Evolutionary conservation across 1,140 invertebrate species (phyloP), one percentile per base, ranked within the genome.

Genomic region (Conus betulinus): DNA sequence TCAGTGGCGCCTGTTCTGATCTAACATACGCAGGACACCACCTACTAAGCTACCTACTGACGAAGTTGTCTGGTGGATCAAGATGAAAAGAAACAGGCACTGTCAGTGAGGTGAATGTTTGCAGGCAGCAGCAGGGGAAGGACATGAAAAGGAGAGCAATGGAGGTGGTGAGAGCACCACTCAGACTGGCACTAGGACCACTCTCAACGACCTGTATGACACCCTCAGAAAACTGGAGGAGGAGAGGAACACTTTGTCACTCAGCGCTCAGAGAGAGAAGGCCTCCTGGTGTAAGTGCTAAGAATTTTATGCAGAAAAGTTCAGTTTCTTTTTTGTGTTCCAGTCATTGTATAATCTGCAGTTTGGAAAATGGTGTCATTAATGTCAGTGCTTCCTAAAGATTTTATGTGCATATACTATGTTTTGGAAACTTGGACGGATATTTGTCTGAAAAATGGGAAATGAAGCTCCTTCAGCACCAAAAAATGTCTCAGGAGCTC

Each of bases 151-250:
- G 13, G 63, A 89, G 74, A 67, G 76, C 23, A 83, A 57, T 74
- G 87, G 15, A 53, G 88, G 17, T 91, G 92, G 87, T 88, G 92
- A 78, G 67, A n/a, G 78, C 82, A 85, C 86, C 60, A 76, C 88
- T 13, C 86, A 71, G 78, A 63, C 90, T 55, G 83, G 87, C 7
- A 93, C 93, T 15, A 93, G 94, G 83, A 94, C 93, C 13, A 95
- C 95, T 52, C 89, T 95, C 13, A 93, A 94, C 84, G 95, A 95
- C 84, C 89, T 95, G 20, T 92, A 95, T 89, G 92, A 94, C 83
- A 95, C 95, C 11, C 90, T 95, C 71, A 94, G 94, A 84, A 93
- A 94, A 86, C 88, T 95, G 71, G 95, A 95, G 89, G 94, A 93
- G 82, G 95, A 95, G n/a, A 95, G 39, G 95, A 95, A 79, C 91